Base-by-base conservation (phyloP, 1,140 invertebrate species). In the Polyergus mexicanus region DNA sequence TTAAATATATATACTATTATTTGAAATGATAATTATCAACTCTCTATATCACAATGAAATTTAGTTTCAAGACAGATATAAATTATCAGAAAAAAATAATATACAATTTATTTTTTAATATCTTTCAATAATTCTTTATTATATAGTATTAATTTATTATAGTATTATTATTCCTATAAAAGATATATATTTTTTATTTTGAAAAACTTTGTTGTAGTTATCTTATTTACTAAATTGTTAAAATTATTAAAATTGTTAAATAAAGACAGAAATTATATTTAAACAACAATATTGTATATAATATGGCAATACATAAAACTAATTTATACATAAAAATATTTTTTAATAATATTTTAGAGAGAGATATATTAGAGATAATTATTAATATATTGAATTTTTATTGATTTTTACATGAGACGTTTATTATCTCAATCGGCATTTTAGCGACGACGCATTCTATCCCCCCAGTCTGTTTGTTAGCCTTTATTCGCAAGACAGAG, bases 401-500 rank as follows among this genome's bases (percentile, higher is more conserved):
- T 74, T 56, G 32, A 74, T 7, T 28, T 60, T 16, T 38, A 38
- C 0, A 6, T 25, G 2, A 75, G 47, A 28, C 41, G 13, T 47
- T 47, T 77, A 22, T 8, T 13, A 8, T 71, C 25, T 65, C 6
- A n/a, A 13, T 77, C 28, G 41, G 28, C 25, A 63, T 51, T 63
- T n/a, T 63, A 51, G 41, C 10, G 8, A 32, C 13, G 16, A 28
- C 0, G 1, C 32, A 32, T 56, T 77, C 8, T 47, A 10, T 51
- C 51, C 51, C 65, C 51, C 51, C n/a, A 65, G 60, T 63, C 63
- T 3, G 74, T 77, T 77, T 77, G 60, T 41, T 77, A 77, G 38
- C 3, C 3, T 77, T 35, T 32, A 25, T 44, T 35, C 28, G 13
- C 19, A 44, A 25, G 65, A 65, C 75, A 77, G 75, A 51, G 3